phyloP scores from a whole-genome alignment of 2,888 invertebrate species.

The Myopa testacea region DNA sequence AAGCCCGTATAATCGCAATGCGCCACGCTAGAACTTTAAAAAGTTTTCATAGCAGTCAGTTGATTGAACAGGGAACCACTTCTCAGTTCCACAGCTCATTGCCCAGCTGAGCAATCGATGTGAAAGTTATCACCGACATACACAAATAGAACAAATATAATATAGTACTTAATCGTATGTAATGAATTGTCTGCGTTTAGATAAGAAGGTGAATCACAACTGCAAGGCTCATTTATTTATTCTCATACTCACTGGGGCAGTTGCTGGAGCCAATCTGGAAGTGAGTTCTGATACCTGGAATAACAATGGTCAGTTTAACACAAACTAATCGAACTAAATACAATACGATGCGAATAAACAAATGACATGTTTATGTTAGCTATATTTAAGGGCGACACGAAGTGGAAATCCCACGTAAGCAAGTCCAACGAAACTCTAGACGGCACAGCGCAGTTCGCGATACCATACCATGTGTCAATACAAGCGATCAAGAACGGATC shows the following conservation, averaged over 20 bases:
- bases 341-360: background rate
- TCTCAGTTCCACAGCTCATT: background rate
- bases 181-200: background rate
- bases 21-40: background rate
- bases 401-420: background rate
- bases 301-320: background rate
- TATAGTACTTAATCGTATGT: background rate
- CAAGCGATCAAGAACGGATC: conserved; percentile 31
- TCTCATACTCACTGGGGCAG: background rate
- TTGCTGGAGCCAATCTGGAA: background rate
- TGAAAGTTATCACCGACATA: background rate
- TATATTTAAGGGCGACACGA: background rate
- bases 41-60: background rate
- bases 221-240: background rate
- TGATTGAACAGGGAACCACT: background rate
- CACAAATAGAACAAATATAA: no score
- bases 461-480: conserved; percentile 55
- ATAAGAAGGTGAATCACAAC: background rate
- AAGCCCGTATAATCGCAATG: conserved; percentile 6
- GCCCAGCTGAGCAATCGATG: background rate
- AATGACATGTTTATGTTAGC: background rate
- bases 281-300: background rate
- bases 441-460: conserved; percentile 40
- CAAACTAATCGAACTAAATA: no score
- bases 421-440: background rate